phyloP scores from a whole-genome alignment of 2,797 vertebrate genomes.

The Cryptoprocta ferox region DNA sequence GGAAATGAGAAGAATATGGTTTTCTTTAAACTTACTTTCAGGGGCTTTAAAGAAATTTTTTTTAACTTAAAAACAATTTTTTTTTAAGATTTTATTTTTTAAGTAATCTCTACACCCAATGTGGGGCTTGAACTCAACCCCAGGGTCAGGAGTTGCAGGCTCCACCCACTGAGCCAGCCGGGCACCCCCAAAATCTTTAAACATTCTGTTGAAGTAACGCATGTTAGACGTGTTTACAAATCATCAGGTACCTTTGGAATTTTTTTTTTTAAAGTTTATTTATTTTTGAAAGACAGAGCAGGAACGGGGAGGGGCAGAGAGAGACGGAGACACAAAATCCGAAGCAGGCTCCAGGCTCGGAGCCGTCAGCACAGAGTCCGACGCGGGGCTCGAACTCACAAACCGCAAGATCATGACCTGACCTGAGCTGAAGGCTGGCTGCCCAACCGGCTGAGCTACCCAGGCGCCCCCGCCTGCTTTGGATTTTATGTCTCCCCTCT shows the following conservation, averaged over 20 bases:
- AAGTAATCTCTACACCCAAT: neutral
- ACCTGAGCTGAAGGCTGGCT: too few species aligned
- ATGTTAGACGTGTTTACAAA: neutral
- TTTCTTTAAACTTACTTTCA: constrained; percentile 13
- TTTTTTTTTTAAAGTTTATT: too few species aligned
- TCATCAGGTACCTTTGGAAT: neutral
- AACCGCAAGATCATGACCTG: too few species aligned
- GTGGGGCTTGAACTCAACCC: neutral
- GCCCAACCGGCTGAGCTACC: too few species aligned
- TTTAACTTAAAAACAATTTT: neutral
- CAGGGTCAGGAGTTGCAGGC: neutral
- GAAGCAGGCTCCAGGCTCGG: too few species aligned
- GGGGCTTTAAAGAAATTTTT: neutral
- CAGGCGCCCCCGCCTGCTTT: too few species aligned
- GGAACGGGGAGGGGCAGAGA: too few species aligned
- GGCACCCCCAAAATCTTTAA: neutral
- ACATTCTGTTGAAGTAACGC: neutral
- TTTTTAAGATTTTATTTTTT: neutral
- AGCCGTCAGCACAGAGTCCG: too few species aligned
- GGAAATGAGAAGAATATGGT: neutral
- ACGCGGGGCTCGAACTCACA: too few species aligned
- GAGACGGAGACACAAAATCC: too few species aligned
- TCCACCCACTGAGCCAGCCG: neutral
- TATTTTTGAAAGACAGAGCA: too few species aligned
- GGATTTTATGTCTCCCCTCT: too few species aligned